phyloP scores from a whole-genome alignment of 2,888 invertebrate genomes.

The Parnassius mnemosyne region DNA sequence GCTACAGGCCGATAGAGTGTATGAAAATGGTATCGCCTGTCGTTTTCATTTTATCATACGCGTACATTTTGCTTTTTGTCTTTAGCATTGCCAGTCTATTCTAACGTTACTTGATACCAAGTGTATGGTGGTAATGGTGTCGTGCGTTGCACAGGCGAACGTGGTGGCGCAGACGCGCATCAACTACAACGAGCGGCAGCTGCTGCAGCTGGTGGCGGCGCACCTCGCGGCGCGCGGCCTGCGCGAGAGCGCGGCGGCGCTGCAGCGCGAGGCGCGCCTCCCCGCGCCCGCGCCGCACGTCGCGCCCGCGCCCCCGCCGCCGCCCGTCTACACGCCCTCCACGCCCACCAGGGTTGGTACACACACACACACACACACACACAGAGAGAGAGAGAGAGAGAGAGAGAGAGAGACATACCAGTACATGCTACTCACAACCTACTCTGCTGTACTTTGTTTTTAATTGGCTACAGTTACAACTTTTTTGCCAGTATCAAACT shows the following conservation, averaged over 20 bases:
- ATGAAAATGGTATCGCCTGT: too few relatives aligned
- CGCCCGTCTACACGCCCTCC: conserved; percentile 78
- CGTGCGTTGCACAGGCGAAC: conserved; percentile 83
- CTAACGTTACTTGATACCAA: too few relatives aligned
- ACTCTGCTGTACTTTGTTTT: too few relatives aligned
- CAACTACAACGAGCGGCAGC: conserved; percentile 95
- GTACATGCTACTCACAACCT: neutral
- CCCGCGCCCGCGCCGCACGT: conserved; percentile 81
- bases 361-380: neutral
- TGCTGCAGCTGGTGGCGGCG: conserved; percentile 94
- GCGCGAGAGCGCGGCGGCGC: conserved; percentile 84
- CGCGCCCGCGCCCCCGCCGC: conserved; percentile 56
- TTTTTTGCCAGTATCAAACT: too few relatives aligned
- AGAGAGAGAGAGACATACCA: neutral
- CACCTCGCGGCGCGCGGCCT: conserved; percentile 91
- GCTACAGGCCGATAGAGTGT: too few relatives aligned
- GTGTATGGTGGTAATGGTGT: too few relatives aligned
- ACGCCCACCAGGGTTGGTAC: conserved; percentile 69
- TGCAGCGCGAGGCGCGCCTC: conserved; percentile 89
- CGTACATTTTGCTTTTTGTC: too few relatives aligned
- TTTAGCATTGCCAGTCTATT: too few relatives aligned
- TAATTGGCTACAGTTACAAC: too few relatives aligned
- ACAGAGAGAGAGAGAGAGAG: too few relatives aligned
- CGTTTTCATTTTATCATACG: too few relatives aligned
- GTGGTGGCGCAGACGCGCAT: conserved; percentile 98